Percentiles rank a stretch among this genome's conserved stretches.
phyloP scores from a whole-genome alignment of 1,140 invertebrate genomes.

The Diachasma alloeum region DNA sequence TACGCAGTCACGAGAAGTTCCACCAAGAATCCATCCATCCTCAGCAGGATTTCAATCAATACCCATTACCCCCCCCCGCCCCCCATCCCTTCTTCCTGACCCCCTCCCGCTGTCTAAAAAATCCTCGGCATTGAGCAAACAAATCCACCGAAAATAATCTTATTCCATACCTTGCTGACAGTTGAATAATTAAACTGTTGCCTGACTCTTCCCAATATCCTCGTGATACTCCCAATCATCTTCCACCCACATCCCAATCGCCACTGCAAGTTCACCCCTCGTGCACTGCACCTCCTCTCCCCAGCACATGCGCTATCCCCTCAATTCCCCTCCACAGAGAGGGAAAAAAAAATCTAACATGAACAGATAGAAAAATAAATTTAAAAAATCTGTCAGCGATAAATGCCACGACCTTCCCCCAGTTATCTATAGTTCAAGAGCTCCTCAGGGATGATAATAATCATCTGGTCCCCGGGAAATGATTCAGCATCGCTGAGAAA shows the following conservation, averaged over 20 bases:
- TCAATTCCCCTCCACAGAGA: neutral
- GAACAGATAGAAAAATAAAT: neutral
- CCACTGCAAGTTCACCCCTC: neutral
- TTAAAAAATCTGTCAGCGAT: too few relatives aligned
- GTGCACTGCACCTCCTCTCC: neutral
- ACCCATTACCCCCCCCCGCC: neutral
- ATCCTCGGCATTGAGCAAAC: too few relatives aligned
- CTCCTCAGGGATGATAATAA: too few relatives aligned
- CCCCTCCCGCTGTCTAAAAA: too few relatives aligned
- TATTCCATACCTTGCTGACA: conserved; percentile 4
- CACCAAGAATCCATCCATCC: neutral
- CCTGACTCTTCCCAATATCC: conserved; percentile 14
- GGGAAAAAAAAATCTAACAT: conserved; percentile 2
- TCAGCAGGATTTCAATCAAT: neutral
- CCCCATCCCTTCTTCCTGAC: too few relatives aligned
- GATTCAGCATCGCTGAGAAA: too few relatives aligned
- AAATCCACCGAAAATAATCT: neutral
- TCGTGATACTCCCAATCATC: conserved; percentile 21
- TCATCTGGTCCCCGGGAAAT: too few relatives aligned
- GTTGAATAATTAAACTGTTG: conserved; percentile 7
- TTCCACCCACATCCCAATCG: neutral
- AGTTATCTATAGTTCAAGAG: too few relatives aligned
- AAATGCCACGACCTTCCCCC: too few relatives aligned
- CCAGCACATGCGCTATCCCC: conserved; percentile 6
- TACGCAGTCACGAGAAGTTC: neutral